Evolutionary conservation across 1,140 invertebrate genomes (phyloP).

Genomic region (Tenebrio molitor): DNA sequence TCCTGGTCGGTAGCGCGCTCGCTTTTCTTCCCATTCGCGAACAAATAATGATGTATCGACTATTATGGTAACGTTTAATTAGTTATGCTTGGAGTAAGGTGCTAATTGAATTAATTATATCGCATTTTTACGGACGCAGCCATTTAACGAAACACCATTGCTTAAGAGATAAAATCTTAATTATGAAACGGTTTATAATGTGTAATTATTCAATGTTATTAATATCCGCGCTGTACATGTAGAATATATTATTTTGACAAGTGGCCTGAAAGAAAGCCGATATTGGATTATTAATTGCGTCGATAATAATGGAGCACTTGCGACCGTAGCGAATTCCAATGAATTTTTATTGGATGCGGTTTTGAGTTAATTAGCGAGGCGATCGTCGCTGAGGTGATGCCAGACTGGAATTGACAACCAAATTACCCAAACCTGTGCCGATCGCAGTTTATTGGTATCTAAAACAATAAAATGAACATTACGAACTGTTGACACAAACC

Average conservation of each 20-base stretch:
- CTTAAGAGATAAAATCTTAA: constrained; percentile 19
- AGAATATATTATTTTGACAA: constrained; percentile 28
- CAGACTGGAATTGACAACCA: no score
- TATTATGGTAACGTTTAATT: constrained; percentile 25
- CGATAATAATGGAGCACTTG: constrained; percentile 32
- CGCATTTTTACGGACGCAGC: not conserved
- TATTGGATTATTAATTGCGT: constrained; percentile 33
- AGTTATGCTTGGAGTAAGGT: constrained; percentile 22
- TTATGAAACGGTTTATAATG: constrained; percentile 31
- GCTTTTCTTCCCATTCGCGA: not conserved
- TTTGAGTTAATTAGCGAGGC: constrained; percentile 14
- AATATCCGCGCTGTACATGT: constrained; percentile 14
- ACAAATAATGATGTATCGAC: constrained; percentile 1
- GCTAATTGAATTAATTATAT: constrained; percentile 38
- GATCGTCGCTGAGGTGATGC: constrained; percentile 4
- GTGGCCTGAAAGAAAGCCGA: constrained; percentile 22
- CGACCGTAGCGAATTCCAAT: constrained; percentile 21
- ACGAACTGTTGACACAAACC: no score
- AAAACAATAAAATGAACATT: no score
- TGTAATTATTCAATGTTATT: constrained; percentile 36
- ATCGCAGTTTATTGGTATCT: no score
- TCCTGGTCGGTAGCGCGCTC: not conserved
- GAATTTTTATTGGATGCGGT: constrained; percentile 17
- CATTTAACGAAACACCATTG: constrained; percentile 23
- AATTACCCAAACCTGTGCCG: no score